Evolutionary conservation across 1,140 invertebrate species (phyloP).

Genomic region (roundworm (Caenorhabditis elegans)): DNA sequence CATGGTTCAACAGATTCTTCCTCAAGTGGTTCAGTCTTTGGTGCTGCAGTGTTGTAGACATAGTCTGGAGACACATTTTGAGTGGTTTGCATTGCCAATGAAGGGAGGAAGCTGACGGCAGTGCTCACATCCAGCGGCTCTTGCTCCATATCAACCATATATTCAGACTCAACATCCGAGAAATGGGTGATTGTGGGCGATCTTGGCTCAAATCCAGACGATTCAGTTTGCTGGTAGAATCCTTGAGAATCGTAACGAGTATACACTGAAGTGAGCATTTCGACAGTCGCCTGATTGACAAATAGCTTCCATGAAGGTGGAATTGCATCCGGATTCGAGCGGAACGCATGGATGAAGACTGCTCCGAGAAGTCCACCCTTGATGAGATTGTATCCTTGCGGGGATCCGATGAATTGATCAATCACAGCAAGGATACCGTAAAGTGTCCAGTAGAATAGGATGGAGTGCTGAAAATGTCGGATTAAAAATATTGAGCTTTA

Average conservation of each 20-base stretch:
- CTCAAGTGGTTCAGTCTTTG: background rate
- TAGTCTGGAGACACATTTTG: background rate
- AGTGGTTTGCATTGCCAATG: background rate
- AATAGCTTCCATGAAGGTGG: background rate
- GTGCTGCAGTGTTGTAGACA: background rate
- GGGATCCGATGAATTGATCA: background rate
- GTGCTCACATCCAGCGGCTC: background rate
- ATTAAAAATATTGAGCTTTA: background rate
- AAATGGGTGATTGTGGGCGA: background rate
- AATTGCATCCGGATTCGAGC: background rate
- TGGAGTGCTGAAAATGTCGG: background rate
- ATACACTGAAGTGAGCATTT: slow-evolving; percentile 8
- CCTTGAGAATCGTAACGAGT: slow-evolving; percentile 3
- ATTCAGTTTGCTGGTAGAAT: background rate
- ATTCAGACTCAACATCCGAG: background rate
- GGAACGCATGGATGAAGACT: background rate
- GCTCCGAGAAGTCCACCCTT: background rate
- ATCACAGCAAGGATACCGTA: background rate
- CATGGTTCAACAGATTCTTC: background rate
- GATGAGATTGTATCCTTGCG: slow-evolving; percentile 1
- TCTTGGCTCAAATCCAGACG: background rate
- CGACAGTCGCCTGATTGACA: background rate
- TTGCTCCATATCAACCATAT: background rate
- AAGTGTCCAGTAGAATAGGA: background rate
- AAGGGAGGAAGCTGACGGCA: background rate